phyloP scores from a whole-genome alignment of 2,113 vertebrate genomes.

The Symphodus melops region DNA sequence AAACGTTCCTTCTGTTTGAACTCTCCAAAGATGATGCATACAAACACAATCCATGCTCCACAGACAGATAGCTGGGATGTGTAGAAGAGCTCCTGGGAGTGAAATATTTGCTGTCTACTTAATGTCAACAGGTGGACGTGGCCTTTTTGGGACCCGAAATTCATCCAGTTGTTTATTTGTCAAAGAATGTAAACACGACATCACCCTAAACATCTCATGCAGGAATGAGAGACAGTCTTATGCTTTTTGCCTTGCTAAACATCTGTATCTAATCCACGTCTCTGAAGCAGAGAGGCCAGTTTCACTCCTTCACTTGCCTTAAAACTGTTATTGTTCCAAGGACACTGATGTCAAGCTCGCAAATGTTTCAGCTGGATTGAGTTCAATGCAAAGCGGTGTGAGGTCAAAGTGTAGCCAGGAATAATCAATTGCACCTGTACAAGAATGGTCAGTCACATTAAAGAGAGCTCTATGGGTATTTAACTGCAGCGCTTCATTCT shows the following conservation, averaged over 20 bases:
- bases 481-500: neutral
- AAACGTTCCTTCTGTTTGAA: slow-evolving; percentile 35
- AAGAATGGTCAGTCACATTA: neutral
- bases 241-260: too few species aligned
- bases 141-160: neutral
- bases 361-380: slow-evolving; percentile 38
- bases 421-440: slow-evolving; percentile 8
- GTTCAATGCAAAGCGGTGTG: neutral
- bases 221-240: neutral
- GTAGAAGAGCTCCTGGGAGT: neutral
- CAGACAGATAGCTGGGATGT: neutral
- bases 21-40: neutral
- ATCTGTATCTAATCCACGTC: neutral
- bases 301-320: slow-evolving; percentile 1
- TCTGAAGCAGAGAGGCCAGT: neutral
- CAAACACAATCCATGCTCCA: neutral
- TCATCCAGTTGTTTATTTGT: slow-evolving; percentile 15
- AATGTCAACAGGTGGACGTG: neutral
- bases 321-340: slow-evolving; percentile 18
- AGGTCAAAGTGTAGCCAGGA: neutral
- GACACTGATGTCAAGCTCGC: neutral
- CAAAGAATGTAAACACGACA: slow-evolving; percentile 2
- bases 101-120: neutral
- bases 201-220: neutral
- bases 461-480: neutral